Base-by-base conservation (phyloP, 2,888 invertebrate genomes). In the Mythimna impura region DNA sequence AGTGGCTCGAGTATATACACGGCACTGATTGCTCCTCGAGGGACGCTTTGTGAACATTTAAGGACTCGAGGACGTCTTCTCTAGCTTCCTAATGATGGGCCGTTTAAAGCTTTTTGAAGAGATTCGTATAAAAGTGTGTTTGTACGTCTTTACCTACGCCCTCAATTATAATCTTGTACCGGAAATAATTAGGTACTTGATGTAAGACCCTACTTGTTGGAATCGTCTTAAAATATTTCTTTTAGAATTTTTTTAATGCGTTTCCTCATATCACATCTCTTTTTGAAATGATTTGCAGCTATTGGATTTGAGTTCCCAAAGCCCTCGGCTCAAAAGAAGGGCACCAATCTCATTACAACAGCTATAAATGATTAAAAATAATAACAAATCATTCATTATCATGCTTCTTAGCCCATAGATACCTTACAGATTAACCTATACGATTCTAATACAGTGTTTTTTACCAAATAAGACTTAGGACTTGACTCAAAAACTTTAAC, bases 41-140 rank as follows among this genome's bases (percentile, higher is more conserved):
- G 36, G 12, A 36, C 50, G 14, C 20, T 64, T 64, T 58, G 54
- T 55, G 22, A 68, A 43, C 22, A 47, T 55, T 43, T 17, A 25
- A n/a, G 47, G 73, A 62, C 57, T 58, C 22, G 20, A 66, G 50
- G n/a, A 22, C 20, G 36, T 50, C 60, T 61, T 40, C n/a, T 73
- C 30, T 54, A 50, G 47, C 14, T 20, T 55, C 54, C 34, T 54
- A 80, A 80, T 70, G 67, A 73, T 55, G 73, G 54, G 12, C 73
- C 65, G 50, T 14, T 77, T 67, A 50, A n/a, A 25, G 36, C 22
- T 34, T 30, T n/a, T 47, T 40, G 34, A 12, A 81, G 61, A 55
- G 60, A n/a, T 52, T 36, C 22, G 6, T 36, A 43, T n/a, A 63
- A 61, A 65, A 50, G 54, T 68, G 47, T 40, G 50, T 57, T 76